Evolutionary conservation across 2,888 invertebrate genomes (phyloP), one percentile per base, ranked within the genome.

Genomic region (Apantesis nais): DNA sequence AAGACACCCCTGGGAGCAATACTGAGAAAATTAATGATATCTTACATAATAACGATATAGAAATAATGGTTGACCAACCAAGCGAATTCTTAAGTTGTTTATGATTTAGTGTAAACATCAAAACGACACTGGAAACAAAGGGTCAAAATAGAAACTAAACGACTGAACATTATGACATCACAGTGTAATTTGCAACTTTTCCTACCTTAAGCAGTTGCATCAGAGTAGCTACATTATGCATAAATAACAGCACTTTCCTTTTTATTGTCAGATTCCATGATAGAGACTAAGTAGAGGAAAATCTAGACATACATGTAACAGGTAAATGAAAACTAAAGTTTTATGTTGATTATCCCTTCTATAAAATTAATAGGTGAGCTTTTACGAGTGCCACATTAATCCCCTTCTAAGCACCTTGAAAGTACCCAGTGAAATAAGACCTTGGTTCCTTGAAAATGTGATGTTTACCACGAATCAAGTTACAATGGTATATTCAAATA

Each of bases 301-400:
- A 19, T 31, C 44, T 31, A 29, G 11, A 19, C 12, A 63, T 22
- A 66, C 9, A 29, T 22, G 37, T n/a, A 55, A 19, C n/a, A 37
- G 52, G 19, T 34, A 61, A 22, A 48, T 8, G 1, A 48, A 44
- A 39, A 61, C 66, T 64, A 25, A 22, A 55, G 19, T 55, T 66
- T 63, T 41, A 70, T 61, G 63, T 63, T 22, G 37, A 68, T 68
- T 44, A 67, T 55, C 52, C 25, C 34, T 41, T 29, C 60, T 52
- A 70, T 76, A 72, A 69, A 69, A 61, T 69, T 66, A 66, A 70
- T 55, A 29, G 39, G 14, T 37, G 31, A 39, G 37, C 52, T 62
- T 74, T 67, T 74, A 74, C 70, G 63, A 67, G n/a, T 39, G 55
- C 62, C 37, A 58, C 61, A 65, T 70, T 52, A 67, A 74, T 64